Evolutionary conservation across 2,113 vertebrate species (phyloP).

Genomic region (Lathamus discolor): DNA sequence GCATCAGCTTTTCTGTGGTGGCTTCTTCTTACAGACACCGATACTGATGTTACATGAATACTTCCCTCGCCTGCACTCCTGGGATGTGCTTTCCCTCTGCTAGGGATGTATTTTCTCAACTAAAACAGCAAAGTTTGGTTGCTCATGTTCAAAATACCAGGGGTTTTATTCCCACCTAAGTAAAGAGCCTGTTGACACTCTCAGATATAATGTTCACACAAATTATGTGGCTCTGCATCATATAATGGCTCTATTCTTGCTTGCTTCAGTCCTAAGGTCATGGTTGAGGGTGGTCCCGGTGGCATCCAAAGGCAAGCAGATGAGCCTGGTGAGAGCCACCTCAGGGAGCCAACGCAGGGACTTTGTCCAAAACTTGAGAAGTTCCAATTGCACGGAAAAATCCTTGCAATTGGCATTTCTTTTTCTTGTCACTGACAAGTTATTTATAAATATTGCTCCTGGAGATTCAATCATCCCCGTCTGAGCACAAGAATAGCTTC

Average conservation of each 20-base stretch:
- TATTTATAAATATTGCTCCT: constrained; percentile 46
- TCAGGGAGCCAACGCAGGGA: background rate
- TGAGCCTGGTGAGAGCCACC: background rate
- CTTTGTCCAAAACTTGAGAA: background rate
- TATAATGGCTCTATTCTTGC: background rate
- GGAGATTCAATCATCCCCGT: background rate
- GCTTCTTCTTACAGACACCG: background rate
- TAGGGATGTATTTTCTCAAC: fast-evolving
- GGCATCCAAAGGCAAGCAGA: fast-evolving
- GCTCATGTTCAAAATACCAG: fast-evolving
- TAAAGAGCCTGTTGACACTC: background rate
- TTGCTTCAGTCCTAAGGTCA: background rate
- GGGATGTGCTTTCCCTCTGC: background rate
- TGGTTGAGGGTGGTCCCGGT: fast-evolving
- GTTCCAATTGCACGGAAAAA: background rate
- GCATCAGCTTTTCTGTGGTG: background rate
- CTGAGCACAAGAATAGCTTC: background rate
- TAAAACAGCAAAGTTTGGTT: background rate
- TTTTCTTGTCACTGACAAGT: background rate
- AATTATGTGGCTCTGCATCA: background rate
- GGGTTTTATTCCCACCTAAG: background rate
- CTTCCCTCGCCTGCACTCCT: background rate
- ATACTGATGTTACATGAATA: background rate
- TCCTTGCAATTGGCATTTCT: background rate
- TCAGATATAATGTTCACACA: fast-evolving